Evolutionary conservation across 2,113 vertebrate genomes (phyloP), one percentile per base, ranked within the genome.

Genomic region (Grallaria varia): DNA sequence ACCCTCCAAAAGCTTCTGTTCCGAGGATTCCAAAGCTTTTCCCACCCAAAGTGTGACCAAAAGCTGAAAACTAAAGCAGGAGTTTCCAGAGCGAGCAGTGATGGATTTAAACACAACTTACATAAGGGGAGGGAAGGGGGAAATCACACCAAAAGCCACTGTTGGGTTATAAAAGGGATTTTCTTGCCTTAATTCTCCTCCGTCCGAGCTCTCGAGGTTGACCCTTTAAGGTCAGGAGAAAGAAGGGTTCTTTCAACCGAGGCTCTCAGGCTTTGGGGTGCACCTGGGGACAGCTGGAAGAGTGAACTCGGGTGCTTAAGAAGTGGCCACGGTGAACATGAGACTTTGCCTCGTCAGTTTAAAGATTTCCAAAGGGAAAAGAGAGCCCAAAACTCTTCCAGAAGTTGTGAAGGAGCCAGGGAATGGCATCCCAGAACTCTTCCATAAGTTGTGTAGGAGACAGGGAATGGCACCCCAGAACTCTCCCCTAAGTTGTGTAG

Each of bases 271-370:
- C 30, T 89, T 78, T 71, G 47, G 21, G 14, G 33, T n/a, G 15
- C 49, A 62, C 30, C n/a, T 25, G 50, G 8, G n/a, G n/a, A n/a
- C n/a, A n/a, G n/a, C n/a, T n/a, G n/a, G 21, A 31, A 40, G 33
- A 50, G 30, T 25, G 9, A 73, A 56, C 23, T 4, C 19, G 27
- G 33, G 53, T 12, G 14, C 18, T 68, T 52, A 27, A 62, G 20
- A 45, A 78, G n/a, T 0, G 1, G 30, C 31, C 49, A 39, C 17
- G 24, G 53, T 44, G 47, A 81, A 73, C 1, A 2, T 2, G 6
- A 19, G 12, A 24, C 17, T 68, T 91, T 37, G 45, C 33, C 13
- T 69, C 55, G 40, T 21, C 28, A 44, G 12, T n/a, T 88, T 64
- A 35, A 88, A 85, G 33, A 4, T 60, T 49, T 33, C 23, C 3